phyloP scores from a whole-genome alignment of 2,888 invertebrate species.

The Caenorhabditis auriculariae region DNA sequence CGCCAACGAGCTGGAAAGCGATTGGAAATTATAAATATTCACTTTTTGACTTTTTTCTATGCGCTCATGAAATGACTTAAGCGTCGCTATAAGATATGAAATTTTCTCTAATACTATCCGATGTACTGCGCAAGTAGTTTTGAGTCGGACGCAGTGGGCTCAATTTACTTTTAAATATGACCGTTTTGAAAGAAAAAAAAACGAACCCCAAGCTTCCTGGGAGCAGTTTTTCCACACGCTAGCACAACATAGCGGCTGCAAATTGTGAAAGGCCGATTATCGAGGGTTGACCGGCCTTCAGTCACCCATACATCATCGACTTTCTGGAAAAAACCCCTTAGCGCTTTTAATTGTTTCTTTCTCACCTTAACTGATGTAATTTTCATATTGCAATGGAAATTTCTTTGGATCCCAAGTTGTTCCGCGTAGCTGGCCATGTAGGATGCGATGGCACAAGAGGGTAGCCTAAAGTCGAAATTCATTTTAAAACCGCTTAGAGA shows the following conservation, averaged over 20 bases:
- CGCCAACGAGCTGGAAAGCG: conserved; percentile 10
- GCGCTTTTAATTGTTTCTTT: conserved; percentile 1
- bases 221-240: conserved; percentile 53
- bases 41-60: too few species aligned
- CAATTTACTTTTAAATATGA: too few species aligned
- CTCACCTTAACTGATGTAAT: conserved; percentile 47
- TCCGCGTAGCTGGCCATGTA: conserved; percentile 52
- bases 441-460: conserved; percentile 40
- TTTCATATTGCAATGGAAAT: conserved; percentile 36
- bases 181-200: background rate
- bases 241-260: conserved; percentile 41
- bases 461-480: conserved; percentile 25
- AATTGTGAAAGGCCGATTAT: conserved; percentile 23
- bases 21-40: background rate
- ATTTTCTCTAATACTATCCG: too few species aligned
- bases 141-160: too few species aligned
- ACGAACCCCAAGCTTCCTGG: conserved; percentile 38
- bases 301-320: conserved; percentile 29
- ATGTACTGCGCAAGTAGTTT: too few species aligned
- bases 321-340: conserved; percentile 18
- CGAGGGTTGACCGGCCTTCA: conserved; percentile 16
- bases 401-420: conserved; percentile 33
- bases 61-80: too few species aligned
- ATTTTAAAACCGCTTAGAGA: background rate
- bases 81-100: too few species aligned